Evolutionary conservation across 2,888 invertebrate genomes (phyloP).

Genomic region (Neria commutata): DNA sequence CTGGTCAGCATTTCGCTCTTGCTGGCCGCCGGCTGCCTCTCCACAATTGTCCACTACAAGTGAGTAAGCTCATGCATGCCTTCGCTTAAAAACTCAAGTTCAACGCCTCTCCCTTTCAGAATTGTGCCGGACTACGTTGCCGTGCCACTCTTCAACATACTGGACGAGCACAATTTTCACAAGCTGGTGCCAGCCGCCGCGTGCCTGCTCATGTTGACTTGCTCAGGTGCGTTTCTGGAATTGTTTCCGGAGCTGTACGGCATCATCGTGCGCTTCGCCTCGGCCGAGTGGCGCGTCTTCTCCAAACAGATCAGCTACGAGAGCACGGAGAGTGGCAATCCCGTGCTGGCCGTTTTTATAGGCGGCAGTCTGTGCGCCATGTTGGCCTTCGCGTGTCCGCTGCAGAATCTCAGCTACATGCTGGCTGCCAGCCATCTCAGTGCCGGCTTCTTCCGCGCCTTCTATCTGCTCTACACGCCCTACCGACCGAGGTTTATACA

Average conservation of each 20-base stretch:
- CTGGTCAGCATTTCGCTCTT: constrained; percentile 50
- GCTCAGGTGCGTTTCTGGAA: constrained; percentile 65
- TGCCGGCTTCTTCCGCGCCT: constrained; percentile 53
- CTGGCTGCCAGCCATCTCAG: constrained; percentile 60
- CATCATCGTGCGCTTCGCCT: constrained; percentile 64
- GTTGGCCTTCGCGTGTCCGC: constrained; percentile 66
- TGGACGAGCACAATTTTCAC: constrained; percentile 65
- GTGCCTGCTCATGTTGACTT: constrained; percentile 64
- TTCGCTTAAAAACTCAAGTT: not conserved
- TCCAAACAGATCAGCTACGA: constrained; percentile 65
- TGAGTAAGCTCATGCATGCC: constrained; percentile 30
- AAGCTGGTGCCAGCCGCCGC: constrained; percentile 66
- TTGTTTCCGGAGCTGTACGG: constrained; percentile 64
- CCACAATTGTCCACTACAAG: constrained; percentile 58
- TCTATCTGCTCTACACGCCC: constrained; percentile 59
- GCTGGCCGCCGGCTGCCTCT: constrained; percentile 54
- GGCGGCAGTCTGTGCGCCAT: constrained; percentile 66
- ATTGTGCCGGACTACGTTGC: constrained; percentile 55
- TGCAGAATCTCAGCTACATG: constrained; percentile 64
- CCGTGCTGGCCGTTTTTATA: constrained; percentile 66
- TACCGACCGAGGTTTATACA: constrained; percentile 59
- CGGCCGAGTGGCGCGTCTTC: constrained; percentile 66
- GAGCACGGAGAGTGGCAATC: constrained; percentile 65
- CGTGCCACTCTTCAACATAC: constrained; percentile 63
- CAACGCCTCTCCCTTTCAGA: constrained; percentile 39